Base-by-base conservation (phyloP, 2,113 vertebrate species). In the Procapra przewalskii region DNA sequence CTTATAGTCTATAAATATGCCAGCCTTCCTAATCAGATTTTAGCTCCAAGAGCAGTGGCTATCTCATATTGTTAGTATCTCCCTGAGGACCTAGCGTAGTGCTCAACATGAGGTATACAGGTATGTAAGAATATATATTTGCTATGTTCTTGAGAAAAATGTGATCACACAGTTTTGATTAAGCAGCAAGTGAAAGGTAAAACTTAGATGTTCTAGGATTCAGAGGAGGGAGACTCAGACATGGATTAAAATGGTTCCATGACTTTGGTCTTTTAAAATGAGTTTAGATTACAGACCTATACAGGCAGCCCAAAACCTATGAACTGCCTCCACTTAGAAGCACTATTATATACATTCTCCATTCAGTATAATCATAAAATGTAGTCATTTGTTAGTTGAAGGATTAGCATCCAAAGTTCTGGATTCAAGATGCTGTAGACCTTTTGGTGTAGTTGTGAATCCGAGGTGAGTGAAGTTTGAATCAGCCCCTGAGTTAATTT, bases 181-280 rank as follows among this genome's bases (percentile, higher is more conserved):
- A 92, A 95, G 43, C 75, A 77, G 31, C 57, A 92, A 48, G 17
- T 90, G 40, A 96, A 80, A 96, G 60, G 23, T 81, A 81, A 89
- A 55, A 95, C 25, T 89, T 31, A 75, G 4, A 59, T 54, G 13
- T 94, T 77, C 80, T 75, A 94, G 59, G 36, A 95, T 91, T 94
- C 33, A 93, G 43, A 93, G 64, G 59, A 90, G 2, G 27, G 16
- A 85, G 33, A 59, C 57, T 92, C 60, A 77, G 31, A 45, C 82
- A 16, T 87, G 67, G 19, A 55, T 75, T 96, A 25, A 94, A 91
- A 90, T 94, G 55, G 43, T 83, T 17, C 40, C 50, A 54, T 95
- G 54, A 31, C 82, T 36, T 96, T 84, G 17, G 11, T 48, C 59
- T 95, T 95, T 97, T 54, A 91, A 97, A 93, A 75, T 75, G 95